phyloP scores from a whole-genome alignment of 2,113 vertebrate genomes.

The Trichomycterus rosablanca region DNA sequence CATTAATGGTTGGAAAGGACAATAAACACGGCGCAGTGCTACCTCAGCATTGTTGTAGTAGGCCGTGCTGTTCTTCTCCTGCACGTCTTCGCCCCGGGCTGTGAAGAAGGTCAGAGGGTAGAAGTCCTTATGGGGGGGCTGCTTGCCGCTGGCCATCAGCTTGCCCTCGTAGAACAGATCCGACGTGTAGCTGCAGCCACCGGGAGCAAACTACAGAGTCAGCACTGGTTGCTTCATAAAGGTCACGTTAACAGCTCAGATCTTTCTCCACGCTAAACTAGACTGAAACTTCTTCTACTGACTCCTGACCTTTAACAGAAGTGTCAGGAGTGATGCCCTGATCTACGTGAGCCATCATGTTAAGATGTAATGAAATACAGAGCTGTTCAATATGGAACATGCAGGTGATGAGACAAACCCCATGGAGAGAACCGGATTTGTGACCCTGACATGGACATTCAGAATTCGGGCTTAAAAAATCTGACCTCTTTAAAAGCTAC shows the following conservation, averaged over 20 bases:
- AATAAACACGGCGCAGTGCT: too few species aligned
- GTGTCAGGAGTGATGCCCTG: background rate
- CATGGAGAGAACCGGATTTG: too few species aligned
- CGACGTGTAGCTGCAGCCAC: constrained; percentile 84
- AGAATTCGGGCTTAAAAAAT: too few species aligned
- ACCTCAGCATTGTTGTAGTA: constrained; percentile 99
- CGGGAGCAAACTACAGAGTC: constrained; percentile 29
- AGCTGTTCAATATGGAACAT: too few species aligned
- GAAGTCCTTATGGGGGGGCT: constrained; percentile 97
- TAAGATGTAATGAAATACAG: too few species aligned
- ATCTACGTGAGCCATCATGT: background rate
- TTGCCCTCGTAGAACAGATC: constrained; percentile 98
- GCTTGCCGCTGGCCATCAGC: constrained; percentile 97
- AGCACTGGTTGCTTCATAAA: constrained; percentile 16
- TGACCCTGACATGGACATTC: too few species aligned
- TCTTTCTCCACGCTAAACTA: background rate
- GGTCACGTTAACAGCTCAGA: background rate
- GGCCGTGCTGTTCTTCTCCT: constrained; percentile 98
- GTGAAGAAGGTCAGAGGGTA: constrained; percentile 98
- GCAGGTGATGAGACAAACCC: too few species aligned
- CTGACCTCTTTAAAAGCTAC: too few species aligned
- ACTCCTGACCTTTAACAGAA: background rate
- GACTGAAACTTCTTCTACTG: background rate
- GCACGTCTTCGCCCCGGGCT: constrained; percentile 94
- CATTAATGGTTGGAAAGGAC: too few species aligned